phyloP scores from a whole-genome alignment of 2,113 vertebrate genomes.

The Rostratula benghalensis region DNA sequence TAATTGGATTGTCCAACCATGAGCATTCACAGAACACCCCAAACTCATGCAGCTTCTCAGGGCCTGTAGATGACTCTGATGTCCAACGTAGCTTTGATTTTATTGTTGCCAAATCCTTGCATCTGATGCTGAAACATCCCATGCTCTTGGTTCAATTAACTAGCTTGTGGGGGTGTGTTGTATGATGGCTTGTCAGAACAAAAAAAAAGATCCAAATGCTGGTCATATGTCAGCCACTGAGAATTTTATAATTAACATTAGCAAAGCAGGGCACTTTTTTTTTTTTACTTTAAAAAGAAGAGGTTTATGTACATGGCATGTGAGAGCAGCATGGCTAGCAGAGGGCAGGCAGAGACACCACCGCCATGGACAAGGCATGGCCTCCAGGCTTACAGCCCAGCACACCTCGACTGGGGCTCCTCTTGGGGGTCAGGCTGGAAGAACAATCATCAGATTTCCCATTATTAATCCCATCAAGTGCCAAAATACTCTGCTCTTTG shows the following conservation, averaged over 20 bases:
- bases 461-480: neutral
- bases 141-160: neutral
- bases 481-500: neutral
- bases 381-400: neutral
- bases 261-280: neutral
- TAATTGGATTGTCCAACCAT: neutral
- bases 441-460: neutral
- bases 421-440: neutral
- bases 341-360: neutral
- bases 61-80: neutral
- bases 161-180: neutral
- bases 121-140: neutral
- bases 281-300: neutral
- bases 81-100: neutral
- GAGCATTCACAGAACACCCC: neutral
- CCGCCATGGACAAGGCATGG: neutral
- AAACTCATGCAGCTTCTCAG: neutral
- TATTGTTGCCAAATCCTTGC: neutral
- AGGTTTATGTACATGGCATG: rapidly evolving
- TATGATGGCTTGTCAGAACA: neutral
- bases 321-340: neutral
- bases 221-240: neutral
- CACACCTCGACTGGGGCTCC: rapidly evolving
- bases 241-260: neutral
- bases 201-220: neutral